Conservation (phyloP, 1,140 invertebrate species). For the Drosophila nikananu region DNA sequence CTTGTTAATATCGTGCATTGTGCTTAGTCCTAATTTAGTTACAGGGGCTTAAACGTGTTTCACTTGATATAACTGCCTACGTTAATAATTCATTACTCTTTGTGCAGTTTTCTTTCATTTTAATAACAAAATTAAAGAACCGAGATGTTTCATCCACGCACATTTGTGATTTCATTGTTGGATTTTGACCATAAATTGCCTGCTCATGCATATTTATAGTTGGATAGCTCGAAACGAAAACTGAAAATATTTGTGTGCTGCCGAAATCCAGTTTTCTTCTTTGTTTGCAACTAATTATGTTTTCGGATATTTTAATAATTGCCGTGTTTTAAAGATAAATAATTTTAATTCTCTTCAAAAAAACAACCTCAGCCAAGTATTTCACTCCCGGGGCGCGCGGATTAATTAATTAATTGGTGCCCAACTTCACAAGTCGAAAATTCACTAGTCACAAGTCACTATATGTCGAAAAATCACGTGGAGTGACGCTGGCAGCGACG, state of each 20-base stretch:
- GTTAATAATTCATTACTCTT: conserved; percentile 4
- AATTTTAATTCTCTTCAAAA: conserved; percentile 14
- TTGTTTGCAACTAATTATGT: conserved; percentile 48
- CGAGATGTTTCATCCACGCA: conserved; percentile 25
- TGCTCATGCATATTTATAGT: conserved; percentile 49
- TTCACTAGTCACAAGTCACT: conserved; percentile 36
- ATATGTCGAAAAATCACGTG: conserved; percentile 57
- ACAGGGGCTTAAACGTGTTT: not conserved
- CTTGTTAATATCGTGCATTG: conserved; percentile 14
- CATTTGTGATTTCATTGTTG: conserved; percentile 43
- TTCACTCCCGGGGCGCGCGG: conserved; percentile 12
- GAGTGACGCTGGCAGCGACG: conserved; percentile 26
- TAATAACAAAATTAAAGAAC: not conserved
- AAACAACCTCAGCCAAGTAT: conserved; percentile 13
- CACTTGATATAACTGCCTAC: conserved; percentile 1
- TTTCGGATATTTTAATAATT: conserved; percentile 35
- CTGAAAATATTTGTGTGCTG: conserved; percentile 21
- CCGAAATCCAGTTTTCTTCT: conserved; percentile 48
- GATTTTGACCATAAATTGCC: conserved; percentile 43
- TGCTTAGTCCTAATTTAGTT: conserved; percentile 4
- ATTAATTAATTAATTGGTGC: conserved; percentile 43
- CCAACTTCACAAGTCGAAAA: conserved; percentile 5
- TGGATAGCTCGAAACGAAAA: conserved; percentile 12
- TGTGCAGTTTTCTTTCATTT: not conserved
- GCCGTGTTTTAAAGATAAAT: conserved; percentile 22